Evolutionary conservation across 2,113 vertebrate genomes (phyloP).

Genomic region (Nipponia nippon): DNA sequence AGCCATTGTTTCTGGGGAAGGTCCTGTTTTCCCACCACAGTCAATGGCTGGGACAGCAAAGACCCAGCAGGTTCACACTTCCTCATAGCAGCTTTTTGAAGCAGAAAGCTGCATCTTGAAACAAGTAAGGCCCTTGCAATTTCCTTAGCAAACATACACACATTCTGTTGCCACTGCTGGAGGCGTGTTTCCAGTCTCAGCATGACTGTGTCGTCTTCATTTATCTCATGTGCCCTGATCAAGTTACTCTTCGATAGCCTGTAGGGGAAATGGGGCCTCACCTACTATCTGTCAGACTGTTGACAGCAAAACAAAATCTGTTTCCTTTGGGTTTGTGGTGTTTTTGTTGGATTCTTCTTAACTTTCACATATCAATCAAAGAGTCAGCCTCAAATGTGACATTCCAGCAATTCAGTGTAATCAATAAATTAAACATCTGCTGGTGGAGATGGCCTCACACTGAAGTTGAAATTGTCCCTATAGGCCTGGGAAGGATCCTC

Average conservation of each 20-base stretch:
- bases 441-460: background rate
- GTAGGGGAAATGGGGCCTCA: conserved; percentile 4
- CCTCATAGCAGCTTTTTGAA: background rate
- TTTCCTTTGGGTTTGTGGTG: conserved; percentile 13
- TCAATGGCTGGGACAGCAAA: background rate
- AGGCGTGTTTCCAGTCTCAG: conserved; percentile 32
- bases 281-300: background rate
- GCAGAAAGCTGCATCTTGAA: background rate
- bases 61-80: background rate
- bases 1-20: background rate
- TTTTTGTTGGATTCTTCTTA: conserved; percentile 1
- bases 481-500: background rate
- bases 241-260: background rate
- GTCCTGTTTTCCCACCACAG: background rate
- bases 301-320: conserved; percentile 43
- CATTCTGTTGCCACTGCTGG: background rate
- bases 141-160: background rate
- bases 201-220: conserved; percentile 39
- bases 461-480: background rate
- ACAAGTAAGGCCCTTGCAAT: background rate
- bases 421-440: background rate
- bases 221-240: conserved; percentile 33
- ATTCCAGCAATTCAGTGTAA: background rate
- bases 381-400: background rate
- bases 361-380: background rate